Conservation (phyloP, 2,113 vertebrate species). For the Caranx melampygus region DNA sequence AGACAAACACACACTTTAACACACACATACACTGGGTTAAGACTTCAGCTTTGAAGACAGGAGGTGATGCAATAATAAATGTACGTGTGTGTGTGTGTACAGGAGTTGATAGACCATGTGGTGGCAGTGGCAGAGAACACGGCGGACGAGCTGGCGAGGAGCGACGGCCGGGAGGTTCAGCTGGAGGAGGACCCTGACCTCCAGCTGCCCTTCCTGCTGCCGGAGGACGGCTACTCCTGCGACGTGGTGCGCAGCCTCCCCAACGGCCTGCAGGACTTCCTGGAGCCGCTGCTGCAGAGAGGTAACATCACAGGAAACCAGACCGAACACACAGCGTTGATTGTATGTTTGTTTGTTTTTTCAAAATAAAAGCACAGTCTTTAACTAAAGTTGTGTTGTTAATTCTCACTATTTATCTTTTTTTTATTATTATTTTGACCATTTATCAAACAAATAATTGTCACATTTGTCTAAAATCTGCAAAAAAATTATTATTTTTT, state of each 20-base stretch:
- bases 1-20: constrained; percentile 50
- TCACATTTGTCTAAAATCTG: too few relatives aligned
- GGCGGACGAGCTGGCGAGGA: constrained; percentile 95
- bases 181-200: constrained; percentile 97
- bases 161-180: constrained; percentile 94
- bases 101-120: constrained; percentile 97
- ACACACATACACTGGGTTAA: not conserved
- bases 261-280: constrained; percentile 96
- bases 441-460: too few relatives aligned
- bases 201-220: constrained; percentile 97
- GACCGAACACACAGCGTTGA: not conserved
- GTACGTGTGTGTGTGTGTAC: constrained; percentile 1
- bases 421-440: too few relatives aligned
- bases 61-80: too few relatives aligned
- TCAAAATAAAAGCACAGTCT: not conserved
- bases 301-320: constrained; percentile 75
- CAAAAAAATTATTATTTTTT: too few relatives aligned
- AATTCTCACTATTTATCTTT: too few relatives aligned
- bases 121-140: constrained; percentile 97
- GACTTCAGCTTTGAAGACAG: not conserved
- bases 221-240: constrained; percentile 98
- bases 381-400: too few relatives aligned
- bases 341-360: not conserved
- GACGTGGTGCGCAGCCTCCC: constrained; percentile 97
- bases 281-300: constrained; percentile 97